Base-by-base conservation (phyloP, 1,140 invertebrate species). In the Aphis gossypii region DNA sequence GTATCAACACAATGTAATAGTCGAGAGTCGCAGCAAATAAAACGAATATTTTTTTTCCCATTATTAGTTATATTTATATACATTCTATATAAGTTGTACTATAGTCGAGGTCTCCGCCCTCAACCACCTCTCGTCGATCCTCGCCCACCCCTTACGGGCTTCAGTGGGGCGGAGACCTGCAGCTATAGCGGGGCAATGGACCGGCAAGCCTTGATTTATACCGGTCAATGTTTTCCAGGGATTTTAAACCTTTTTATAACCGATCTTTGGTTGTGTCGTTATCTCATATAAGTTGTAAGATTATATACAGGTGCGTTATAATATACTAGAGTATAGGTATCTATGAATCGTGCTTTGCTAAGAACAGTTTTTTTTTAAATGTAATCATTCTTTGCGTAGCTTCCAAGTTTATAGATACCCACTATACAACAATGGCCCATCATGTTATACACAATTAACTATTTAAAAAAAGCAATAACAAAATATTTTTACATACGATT, bases 11-110 rank as follows among this genome's bases (percentile, higher is more conserved):
- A 88, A 48, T 46, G 84, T 25, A 86, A 86, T 86, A 46, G 44
- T 46, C 41, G 41, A 46, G 41, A 41, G 86, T 88, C 35, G 86
- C 38, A 41, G 46, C 23, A 41, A 84, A 84, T 84, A 84, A 44
- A 84, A 84, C 83, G 35, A 84, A 76, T 30, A 30, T 60, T 76
- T 76, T 76, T 76, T 60, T 76, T 76, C 23, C 23, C 14, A 76
- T 76, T 76, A 76, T 76, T 76, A 76, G 60, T 76, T 76, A 18
- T 76, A 76, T 76, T 76, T 76, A 35, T 76, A n/a, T 76, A 76
- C 30, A n/a, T 18, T 35, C 18, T n/a, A 18, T 11, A n/a, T 68
- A 76, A 76, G 60, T 76, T 18, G 30, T 76, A 30, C 0, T n/a
- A 76, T n/a, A 35, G 60, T 4, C 30, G 60, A 6, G 60, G 60